Conservation (phyloP, 2,113 vertebrate genomes). For the Pseudorasbora parva region DNA sequence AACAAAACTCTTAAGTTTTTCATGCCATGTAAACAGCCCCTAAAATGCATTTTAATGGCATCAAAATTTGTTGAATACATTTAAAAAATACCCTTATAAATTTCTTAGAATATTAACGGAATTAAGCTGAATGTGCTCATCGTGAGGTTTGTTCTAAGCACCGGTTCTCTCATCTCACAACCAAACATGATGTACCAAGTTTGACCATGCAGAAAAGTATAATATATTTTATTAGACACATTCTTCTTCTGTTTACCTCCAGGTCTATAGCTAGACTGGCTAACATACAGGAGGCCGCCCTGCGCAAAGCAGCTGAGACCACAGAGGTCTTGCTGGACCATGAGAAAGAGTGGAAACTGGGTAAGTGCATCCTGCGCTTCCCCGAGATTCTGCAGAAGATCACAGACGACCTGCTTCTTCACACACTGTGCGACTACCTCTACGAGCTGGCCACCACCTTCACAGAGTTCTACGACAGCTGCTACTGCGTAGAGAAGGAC, state of each 20-base stretch:
- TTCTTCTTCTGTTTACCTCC: neutral
- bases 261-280: constrained; percentile 95
- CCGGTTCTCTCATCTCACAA: neutral
- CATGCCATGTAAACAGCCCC: too few species aligned
- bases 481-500: constrained; percentile 98
- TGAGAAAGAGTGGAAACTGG: constrained; percentile 96
- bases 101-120: too few species aligned
- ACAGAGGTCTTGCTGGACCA: constrained; percentile 87
- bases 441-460: constrained; percentile 97
- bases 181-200: neutral
- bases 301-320: constrained; percentile 83
- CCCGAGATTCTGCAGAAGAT: constrained; percentile 95
- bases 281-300: constrained; percentile 80
- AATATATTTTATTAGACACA: neutral
- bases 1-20: too few species aligned
- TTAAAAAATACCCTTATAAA: neutral
- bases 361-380: constrained; percentile 91
- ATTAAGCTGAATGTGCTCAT: too few species aligned
- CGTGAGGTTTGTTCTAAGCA: neutral
- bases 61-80: neutral
- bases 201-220: neutral
- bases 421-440: constrained; percentile 93
- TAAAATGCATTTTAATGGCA: neutral
- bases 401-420: constrained; percentile 90
- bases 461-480: constrained; percentile 98